These are phyloP conservation scores for Boloria euphrosyne DNA, from an alignment of 2,888 invertebrate genomes.

Conservation along the genomic window DNA sequence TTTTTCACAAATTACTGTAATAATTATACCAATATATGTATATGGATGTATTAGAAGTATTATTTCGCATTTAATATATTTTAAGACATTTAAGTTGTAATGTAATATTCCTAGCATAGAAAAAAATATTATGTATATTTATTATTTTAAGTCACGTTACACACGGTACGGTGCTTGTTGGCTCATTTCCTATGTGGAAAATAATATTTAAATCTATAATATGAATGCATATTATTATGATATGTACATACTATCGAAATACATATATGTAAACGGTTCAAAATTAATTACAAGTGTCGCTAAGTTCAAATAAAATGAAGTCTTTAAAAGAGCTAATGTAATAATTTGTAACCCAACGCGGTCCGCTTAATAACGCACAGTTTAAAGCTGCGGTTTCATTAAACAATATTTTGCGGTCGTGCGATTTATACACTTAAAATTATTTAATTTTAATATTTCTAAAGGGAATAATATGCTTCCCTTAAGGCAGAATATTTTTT, in stretches of 20 bases:
- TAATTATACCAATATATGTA: too few relatives aligned
- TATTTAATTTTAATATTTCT: conserved; percentile 30
- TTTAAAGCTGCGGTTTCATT: conserved; percentile 55
- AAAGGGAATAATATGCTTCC: neutral
- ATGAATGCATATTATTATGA: too few relatives aligned
- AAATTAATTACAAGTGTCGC: conserved; percentile 8
- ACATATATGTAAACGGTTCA: neutral
- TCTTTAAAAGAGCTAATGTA: conserved; percentile 36
- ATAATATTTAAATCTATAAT: too few relatives aligned
- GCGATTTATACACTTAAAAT: conserved; percentile 41
- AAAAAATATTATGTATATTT: too few relatives aligned
- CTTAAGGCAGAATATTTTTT: neutral
- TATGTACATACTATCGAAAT: neutral
- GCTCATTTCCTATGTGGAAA: too few relatives aligned
- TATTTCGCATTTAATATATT: too few relatives aligned
- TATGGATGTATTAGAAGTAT: too few relatives aligned
- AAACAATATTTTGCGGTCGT: conserved; percentile 53
- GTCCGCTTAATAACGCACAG: conserved; percentile 49
- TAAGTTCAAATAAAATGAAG: conserved; percentile 24
- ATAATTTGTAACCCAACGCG: conserved; percentile 51
- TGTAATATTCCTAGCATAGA: too few relatives aligned
- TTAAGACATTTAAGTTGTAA: too few relatives aligned
- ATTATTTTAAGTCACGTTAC: too few relatives aligned
- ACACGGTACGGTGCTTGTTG: too few relatives aligned
- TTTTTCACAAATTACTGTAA: too few relatives aligned